phyloP scores from a whole-genome alignment of 2,113 vertebrate genomes.

The Potamarius usumacintae region DNA sequence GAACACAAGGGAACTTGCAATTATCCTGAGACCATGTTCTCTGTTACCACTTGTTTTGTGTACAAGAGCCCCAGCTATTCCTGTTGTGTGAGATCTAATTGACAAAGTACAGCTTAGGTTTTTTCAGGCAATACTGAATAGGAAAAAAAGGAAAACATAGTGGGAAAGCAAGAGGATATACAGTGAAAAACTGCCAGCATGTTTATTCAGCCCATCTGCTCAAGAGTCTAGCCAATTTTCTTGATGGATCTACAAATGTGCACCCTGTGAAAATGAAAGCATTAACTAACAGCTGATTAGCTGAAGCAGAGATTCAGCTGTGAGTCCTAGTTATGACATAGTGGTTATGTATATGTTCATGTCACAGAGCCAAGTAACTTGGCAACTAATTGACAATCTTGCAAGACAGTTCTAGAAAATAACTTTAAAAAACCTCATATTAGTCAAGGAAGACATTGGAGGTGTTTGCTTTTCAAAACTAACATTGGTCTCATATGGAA shows the following conservation, averaged over 20 bases:
- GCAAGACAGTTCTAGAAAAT: background rate
- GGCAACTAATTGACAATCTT: background rate
- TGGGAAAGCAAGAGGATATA: background rate
- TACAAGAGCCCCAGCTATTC: background rate
- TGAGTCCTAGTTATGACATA: background rate
- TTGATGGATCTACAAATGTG: slow-evolving; percentile 12
- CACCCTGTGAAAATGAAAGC: slow-evolving; percentile 7
- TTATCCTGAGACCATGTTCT: background rate
- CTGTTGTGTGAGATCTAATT: background rate
- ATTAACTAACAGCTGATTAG: slow-evolving; percentile 4
- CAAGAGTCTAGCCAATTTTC: slow-evolving; percentile 7
- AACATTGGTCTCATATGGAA: background rate
- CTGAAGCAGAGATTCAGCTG: background rate
- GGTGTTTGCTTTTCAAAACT: background rate
- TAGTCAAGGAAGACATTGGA: background rate
- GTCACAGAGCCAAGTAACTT: background rate
- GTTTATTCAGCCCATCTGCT: slow-evolving; percentile 24
- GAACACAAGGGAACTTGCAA: slow-evolving; percentile 10
- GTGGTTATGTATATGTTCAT: background rate
- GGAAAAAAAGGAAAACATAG: slow-evolving; percentile 14
- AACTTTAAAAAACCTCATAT: background rate
- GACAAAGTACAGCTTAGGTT: background rate
- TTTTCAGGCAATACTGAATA: background rate
- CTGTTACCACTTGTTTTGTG: background rate
- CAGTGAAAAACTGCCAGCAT: background rate